Conservation (phyloP, 2,797 vertebrate species). For the Malacoctenus gilli region DNA sequence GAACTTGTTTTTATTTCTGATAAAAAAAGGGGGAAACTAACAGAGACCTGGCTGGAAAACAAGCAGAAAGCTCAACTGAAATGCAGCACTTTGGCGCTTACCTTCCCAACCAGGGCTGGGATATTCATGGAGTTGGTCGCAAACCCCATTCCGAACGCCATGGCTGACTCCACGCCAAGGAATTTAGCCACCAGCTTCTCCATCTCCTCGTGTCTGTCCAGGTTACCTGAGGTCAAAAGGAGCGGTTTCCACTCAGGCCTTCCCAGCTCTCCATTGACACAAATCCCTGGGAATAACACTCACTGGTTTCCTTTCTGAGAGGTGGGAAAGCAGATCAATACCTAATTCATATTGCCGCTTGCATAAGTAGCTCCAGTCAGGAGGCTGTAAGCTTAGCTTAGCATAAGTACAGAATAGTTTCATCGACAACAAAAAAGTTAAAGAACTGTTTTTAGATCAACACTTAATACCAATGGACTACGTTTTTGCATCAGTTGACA, state of each 20-base stretch:
- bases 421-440: too few relatives aligned
- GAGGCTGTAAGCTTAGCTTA: background rate
- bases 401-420: background rate
- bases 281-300: background rate
- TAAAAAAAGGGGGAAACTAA: background rate
- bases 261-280: background rate
- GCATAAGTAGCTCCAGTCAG: background rate
- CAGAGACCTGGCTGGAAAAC: background rate
- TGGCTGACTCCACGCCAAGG: conserved; percentile 89
- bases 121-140: conserved; percentile 98
- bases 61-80: background rate
- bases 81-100: conserved; percentile 50
- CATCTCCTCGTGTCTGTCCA: conserved; percentile 88
- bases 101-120: conserved; percentile 90
- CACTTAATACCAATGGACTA: too few relatives aligned
- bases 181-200: conserved; percentile 87
- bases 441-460: too few relatives aligned
- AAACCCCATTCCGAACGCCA: conserved; percentile 97
- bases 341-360: background rate
- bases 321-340: background rate
- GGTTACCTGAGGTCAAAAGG: conserved; percentile 80
- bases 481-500: too few relatives aligned
- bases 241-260: background rate
- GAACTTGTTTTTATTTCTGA: background rate
- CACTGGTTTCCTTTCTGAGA: background rate